Evolutionary conservation across 2,797 vertebrate genomes (phyloP), one percentile per base, ranked within the genome.

Genomic region (Semaprochilodus insignis): DNA sequence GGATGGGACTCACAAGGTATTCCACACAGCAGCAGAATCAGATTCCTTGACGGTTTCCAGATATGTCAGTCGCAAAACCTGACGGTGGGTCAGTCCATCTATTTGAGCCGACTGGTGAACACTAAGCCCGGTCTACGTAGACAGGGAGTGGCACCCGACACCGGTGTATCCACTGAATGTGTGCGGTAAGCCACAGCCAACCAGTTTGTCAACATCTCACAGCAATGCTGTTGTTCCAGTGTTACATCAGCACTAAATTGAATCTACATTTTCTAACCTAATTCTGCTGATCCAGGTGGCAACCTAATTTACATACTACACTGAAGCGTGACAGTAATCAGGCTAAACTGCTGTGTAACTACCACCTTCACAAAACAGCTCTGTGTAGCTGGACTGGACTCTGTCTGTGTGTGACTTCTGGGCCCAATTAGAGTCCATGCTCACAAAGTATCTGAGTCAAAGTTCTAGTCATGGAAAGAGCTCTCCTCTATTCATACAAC

Each of bases 141-240:
- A 19, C 57, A 73, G 74, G 83, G 75, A 88, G 85, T 82, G 85
- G 74, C 55, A 57, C 57, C 31, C 31, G 63, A 27, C 48, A 11
- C 23, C 6, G 77, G 40, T 51, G 57, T 69, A 72, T 82, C 75
- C 74, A 79, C 60, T 62, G 55, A 71, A 44, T 55, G 31, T 31
- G 63, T 40, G 27, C 34, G 31, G 34, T 36, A 60, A 15, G 65
- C 74, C 62, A 80, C 69, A 74, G 65, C 72, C 75, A 79, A 88
- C 87, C 57, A 74, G 87, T 88, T 79, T 74, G 62, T 85, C 87
- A 74, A 52, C 87, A 88, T 86, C 70, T 70, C 72, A 77, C 52
- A 27, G 65, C 65, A 67, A 17, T 40, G 51, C 54, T 76, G 75
- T 84, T 77, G 74, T 86, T 67, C 67, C 59, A 78, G 67, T 74